Conservation (phyloP, 2,113 vertebrate species). For the Thamnophis sirtalis region DNA sequence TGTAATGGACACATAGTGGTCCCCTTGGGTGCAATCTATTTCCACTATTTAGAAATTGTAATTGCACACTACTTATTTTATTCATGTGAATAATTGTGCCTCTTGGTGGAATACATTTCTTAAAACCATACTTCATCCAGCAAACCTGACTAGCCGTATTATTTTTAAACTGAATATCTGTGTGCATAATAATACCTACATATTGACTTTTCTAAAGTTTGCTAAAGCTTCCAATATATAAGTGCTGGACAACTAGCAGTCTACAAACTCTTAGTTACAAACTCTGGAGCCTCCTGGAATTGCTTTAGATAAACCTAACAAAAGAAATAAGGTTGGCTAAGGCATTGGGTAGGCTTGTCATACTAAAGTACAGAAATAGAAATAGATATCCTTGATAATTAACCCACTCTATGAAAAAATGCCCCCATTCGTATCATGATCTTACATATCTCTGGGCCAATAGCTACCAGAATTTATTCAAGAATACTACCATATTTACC, state of each 20-base stretch:
- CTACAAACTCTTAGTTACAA: not conserved
- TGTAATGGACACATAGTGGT: not conserved
- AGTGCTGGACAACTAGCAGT: not conserved
- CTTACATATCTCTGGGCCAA: not conserved
- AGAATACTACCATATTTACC: not conserved
- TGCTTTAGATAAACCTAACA: not conserved
- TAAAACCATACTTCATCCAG: rapidly evolving
- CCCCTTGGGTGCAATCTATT: slow-evolving; percentile 16
- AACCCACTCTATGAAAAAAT: not conserved
- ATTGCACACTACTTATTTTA: not conserved
- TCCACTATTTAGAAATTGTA: not conserved
- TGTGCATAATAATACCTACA: not conserved
- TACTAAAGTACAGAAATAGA: not conserved
- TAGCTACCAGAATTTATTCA: not conserved
- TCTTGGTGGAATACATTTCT: slow-evolving; percentile 8
- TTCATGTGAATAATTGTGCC: slow-evolving; percentile 1
- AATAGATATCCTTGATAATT: not conserved
- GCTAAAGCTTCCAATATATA: not conserved
- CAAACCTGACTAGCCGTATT: not conserved
- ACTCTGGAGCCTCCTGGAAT: not conserved
- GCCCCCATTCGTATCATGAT: not conserved
- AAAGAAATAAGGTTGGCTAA: not conserved
- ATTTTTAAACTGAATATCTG: not conserved
- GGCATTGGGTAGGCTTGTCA: not conserved
- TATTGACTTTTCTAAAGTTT: not conserved